These are phyloP conservation scores for Cydia amplana DNA, from an alignment of 1,140 invertebrate genomes.

Conservation along the genomic window DNA sequence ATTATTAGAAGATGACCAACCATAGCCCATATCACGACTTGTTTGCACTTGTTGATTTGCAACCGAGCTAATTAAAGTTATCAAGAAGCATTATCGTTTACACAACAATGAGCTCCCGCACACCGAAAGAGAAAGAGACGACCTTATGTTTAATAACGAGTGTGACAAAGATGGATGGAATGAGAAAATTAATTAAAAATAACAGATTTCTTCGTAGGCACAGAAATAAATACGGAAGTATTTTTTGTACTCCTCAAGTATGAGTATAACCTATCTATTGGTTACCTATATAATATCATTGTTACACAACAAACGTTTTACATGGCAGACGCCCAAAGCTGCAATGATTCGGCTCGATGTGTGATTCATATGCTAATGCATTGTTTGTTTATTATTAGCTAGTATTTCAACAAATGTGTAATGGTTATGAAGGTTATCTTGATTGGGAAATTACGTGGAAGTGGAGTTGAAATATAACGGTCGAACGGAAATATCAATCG, in stretches of 20 bases:
- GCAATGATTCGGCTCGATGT: background rate
- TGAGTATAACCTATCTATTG: too few species aligned
- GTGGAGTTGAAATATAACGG: background rate
- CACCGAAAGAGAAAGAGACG: too few species aligned
- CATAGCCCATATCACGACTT: background rate
- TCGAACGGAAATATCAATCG: background rate
- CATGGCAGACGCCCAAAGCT: constrained; percentile 17
- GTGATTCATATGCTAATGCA: constrained; percentile 19
- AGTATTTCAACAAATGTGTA: background rate
- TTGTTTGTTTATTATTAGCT: constrained; percentile 27
- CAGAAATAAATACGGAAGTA: too few species aligned
- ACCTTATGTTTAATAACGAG: too few species aligned
- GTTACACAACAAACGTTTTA: background rate
- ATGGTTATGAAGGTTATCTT: background rate
- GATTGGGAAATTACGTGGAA: constrained; percentile 10
- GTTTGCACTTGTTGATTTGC: background rate
- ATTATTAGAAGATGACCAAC: constrained; percentile 9
- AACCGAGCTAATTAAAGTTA: constrained; percentile 9
- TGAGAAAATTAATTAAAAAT: too few species aligned
- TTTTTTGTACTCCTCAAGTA: too few species aligned
- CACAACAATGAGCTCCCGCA: too few species aligned
- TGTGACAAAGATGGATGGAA: too few species aligned
- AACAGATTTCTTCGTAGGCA: too few species aligned
- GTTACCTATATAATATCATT: too few species aligned
- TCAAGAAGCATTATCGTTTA: constrained; percentile 4